Base-by-base conservation (phyloP, 2,888 invertebrate genomes). In the Stegophylla sp. region DNA sequence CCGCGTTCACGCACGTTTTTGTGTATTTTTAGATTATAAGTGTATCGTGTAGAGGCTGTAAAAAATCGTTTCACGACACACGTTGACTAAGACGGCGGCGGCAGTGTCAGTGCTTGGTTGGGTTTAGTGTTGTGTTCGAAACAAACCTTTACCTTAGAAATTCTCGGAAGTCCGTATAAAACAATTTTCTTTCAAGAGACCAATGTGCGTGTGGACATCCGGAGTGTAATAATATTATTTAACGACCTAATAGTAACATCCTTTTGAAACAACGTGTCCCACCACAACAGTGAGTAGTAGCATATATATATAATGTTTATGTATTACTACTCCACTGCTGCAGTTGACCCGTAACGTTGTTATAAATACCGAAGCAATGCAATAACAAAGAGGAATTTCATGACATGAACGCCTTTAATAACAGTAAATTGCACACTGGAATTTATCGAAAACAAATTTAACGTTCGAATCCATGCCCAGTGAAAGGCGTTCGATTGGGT, bases 11-110 rank as follows among this genome's bases (percentile, higher is more conserved):
- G 13, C 15, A 28, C 45, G 48, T 28, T 59, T 59, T 20, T 0
- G 34, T 48, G 34, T 76, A 76, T 76, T 76, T 76, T 76, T 66
- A 76, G 75, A 76, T 76, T 66, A 76, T 61, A 59, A 12, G n/a
- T 4, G 23, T 41, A 73, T 59, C 20, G 53, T 28, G 4, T 9
- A 12, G 63, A 41, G 63, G 51, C 64, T 66, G 75, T 76, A 66
- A 66, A 72, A n/a, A 43, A 66, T 76, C 53, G 64, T 43, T 75
- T 64, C 75, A 75, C 64, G 41, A 5, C 51, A 13, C 20, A 15
- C 17, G 23, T 67, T 1, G 17, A 51, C 0, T 53, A 20, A 20
- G n/a, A 4, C 13, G 28, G n/a, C 7, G 1, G 17, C 20, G 12
- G 9, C n/a, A 51, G 34, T 5, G 34, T 56, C 10, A 3, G n/a